Base-by-base conservation (phyloP, 2,888 invertebrate genomes). In the Synergus itoensis region DNA sequence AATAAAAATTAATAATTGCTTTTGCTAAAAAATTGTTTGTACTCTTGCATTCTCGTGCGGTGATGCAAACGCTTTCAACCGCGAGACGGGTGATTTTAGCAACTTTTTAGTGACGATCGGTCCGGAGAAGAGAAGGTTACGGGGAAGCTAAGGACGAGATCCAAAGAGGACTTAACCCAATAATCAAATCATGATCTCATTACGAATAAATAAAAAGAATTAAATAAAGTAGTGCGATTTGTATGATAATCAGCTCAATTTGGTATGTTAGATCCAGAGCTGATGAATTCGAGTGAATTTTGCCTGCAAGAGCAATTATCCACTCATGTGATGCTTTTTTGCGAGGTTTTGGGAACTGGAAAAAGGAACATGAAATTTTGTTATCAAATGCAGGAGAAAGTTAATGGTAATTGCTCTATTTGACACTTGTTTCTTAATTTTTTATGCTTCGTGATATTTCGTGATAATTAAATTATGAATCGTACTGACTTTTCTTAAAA, bases 181-280 rank as follows among this genome's bases (percentile, higher is more conserved):
- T 91, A 92, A 92, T 92, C 92, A 92, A 92, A 92, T 88, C 89
- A 90, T 92, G 92, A 92, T 92, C 92, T 92, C 92, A 92, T 91
- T 92, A 92, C 79, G 88, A 87, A 91, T 91, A 90, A 90, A 90
- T 90, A 90, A 91, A 91, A 90, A 91, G 89, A 89, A 90, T 88
- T 87, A 89, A 88, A 87, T 89, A 89, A 89, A 87, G 84, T 90
- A 89, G 87, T 86, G 88, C 86, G 83, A 84, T 83, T 78, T 84
- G 79, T 88, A 83, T 81, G 81, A 67, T 43, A 67, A 45, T 45
- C 45, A 45, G 41, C 45, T 14, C 41, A 67, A 48, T 69, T 43
- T 48, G 21, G 11, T 69, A 48, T 36, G 16, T n/a, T 36, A 28
- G 7, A 48, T 69, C 16, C 14, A 73, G 53, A 73, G n/a, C 69